These are phyloP conservation scores for Phenganax stokvisi DNA, from an alignment of 92 coral and sea anemone species.

Conservation along the genomic window DNA sequence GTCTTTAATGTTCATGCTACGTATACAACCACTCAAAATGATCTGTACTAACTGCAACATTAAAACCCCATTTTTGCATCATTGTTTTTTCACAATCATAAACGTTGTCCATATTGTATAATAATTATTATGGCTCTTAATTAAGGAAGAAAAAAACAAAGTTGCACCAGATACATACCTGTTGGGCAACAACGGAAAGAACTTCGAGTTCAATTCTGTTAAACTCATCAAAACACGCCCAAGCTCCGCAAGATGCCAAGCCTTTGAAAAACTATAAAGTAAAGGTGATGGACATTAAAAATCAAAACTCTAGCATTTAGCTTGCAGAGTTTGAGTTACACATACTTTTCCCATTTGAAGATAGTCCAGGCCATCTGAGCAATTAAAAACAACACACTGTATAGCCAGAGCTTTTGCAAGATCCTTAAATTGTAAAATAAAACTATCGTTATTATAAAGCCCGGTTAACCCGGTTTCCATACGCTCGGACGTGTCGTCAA, in stretches of 20 bases:
- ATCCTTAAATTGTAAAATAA: conserved; percentile 58
- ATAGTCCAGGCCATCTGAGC: conserved; percentile 98
- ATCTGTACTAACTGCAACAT: not conserved
- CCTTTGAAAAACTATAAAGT: conserved; percentile 84
- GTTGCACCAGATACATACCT: conserved; percentile 44
- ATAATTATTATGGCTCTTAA: too few species aligned
- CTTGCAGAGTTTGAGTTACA: not conserved
- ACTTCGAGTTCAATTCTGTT: conserved; percentile 98
- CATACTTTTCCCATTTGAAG: conserved; percentile 96
- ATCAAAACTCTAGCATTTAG: not conserved
- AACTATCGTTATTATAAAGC: not conserved
- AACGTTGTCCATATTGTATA: too few species aligned
- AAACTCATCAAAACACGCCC: conserved; percentile 99
- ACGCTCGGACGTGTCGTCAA: not conserved
- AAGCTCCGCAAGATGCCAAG: conserved; percentile 98
- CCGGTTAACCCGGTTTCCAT: not conserved
- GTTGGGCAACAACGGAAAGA: conserved; percentile 97
- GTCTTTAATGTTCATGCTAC: not conserved
- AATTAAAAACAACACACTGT: conserved; percentile 97
- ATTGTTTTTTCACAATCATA: too few species aligned
- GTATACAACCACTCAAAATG: too few species aligned
- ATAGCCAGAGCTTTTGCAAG: conserved; percentile 97
- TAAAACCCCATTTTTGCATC: too few species aligned
- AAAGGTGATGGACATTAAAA: not conserved
- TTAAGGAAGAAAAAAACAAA: too few species aligned